A percentile compares a stretch with the other conserved stretches of the same genome.
These are phyloP conservation scores for Helleia helle DNA, from an alignment of 2,888 invertebrate genomes.

Conservation along the genomic window DNA sequence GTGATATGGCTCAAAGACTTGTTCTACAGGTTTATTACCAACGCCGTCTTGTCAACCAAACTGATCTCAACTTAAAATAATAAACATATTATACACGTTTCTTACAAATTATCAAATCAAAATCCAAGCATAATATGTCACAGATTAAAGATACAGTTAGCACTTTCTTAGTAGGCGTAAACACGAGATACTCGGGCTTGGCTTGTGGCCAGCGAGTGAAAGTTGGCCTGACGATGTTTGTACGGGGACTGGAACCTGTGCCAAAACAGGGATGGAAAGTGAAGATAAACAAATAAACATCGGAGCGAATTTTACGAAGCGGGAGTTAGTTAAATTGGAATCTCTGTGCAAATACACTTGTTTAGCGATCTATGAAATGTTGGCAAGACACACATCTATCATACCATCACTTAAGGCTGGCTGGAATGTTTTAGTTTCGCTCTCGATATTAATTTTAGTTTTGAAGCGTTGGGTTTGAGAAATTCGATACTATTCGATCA, in stretches of 20 bases:
- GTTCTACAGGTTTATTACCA: too few relatives aligned
- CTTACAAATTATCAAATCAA: too few relatives aligned
- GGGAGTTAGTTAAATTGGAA: conserved; percentile 25
- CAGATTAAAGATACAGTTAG: too few relatives aligned
- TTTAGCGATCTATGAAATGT: conserved; percentile 23
- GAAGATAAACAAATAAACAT: conserved; percentile 49
- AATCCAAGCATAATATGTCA: too few relatives aligned
- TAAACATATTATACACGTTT: too few relatives aligned
- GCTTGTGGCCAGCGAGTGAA: conserved; percentile 60
- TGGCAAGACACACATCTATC: conserved; percentile 11
- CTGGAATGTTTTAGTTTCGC: background rate
- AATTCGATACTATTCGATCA: too few relatives aligned
- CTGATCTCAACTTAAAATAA: too few relatives aligned
- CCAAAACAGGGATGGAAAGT: conserved; percentile 56
- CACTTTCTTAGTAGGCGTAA: conserved; percentile 52
- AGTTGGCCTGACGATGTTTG: conserved; percentile 65
- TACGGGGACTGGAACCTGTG: conserved; percentile 38
- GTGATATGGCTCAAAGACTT: too few relatives aligned
- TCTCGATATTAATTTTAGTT: too few relatives aligned
- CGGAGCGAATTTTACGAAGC: conserved; percentile 37
- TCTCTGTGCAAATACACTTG: conserved; percentile 25
- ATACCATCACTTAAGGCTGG: background rate
- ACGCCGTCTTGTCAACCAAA: too few relatives aligned
- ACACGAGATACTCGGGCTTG: conserved; percentile 43
- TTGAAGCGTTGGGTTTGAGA: too few relatives aligned